A percentile compares a stretch with the other conserved stretches of the same genome.
Conservation (phyloP, 2,888 invertebrate species). For the Entomobrya multifasciata region DNA sequence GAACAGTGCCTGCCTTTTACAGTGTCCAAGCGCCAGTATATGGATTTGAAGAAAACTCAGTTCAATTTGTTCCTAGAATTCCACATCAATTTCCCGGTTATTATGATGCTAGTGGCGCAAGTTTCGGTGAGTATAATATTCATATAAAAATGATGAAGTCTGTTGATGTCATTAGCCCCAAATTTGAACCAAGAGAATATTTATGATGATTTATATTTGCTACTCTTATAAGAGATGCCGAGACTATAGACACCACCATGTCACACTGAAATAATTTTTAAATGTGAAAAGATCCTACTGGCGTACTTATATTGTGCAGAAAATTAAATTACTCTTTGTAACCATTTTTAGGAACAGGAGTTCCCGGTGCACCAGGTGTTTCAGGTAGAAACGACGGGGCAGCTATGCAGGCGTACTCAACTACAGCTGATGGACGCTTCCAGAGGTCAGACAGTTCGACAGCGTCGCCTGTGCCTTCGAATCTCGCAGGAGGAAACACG, state of each 20-base stretch:
- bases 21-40: constrained; percentile 78
- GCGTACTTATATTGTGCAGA: not conserved
- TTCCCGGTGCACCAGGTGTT: constrained; percentile 76
- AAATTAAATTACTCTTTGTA: not conserved
- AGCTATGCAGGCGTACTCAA: constrained; percentile 77
- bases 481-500: constrained; percentile 78
- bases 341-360: constrained; percentile 71
- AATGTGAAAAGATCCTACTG: too few relatives aligned
- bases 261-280: constrained; percentile 21
- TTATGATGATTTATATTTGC: constrained; percentile 39
- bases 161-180: not conserved
- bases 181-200: too few relatives aligned
- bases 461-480: constrained; percentile 80
- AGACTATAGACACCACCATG: constrained; percentile 30
- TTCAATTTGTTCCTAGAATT: constrained; percentile 77
- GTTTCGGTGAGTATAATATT: constrained; percentile 62
- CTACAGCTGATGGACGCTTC: constrained; percentile 77
- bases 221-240: constrained; percentile 24
- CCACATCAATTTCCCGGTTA: constrained; percentile 78
- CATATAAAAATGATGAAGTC: not conserved
- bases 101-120: constrained; percentile 76
- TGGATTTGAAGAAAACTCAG: constrained; percentile 77
- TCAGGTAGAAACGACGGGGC: constrained; percentile 77
- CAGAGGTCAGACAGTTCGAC: constrained; percentile 79
- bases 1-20: constrained; percentile 74